Evolutionary conservation across 2,888 invertebrate species (phyloP).

Genomic region (Torymus aiolomorphi): DNA sequence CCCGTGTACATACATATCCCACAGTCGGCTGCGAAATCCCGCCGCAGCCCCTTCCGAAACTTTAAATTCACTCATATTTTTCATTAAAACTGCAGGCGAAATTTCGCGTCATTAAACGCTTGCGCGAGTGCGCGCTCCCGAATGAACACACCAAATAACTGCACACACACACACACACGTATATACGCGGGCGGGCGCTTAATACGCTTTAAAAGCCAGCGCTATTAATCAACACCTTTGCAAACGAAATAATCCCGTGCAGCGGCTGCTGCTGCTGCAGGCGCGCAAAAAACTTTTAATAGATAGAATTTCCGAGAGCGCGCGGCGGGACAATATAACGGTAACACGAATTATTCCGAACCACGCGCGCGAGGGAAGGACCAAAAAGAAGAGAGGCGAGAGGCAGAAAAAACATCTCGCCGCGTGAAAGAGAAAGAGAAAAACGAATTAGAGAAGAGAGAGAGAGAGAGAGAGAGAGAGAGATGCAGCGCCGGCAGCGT

Average conservation of each 20-base stretch:
- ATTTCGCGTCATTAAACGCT: too few relatives aligned
- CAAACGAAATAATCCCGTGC: constrained; percentile 15
- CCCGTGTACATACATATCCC: too few relatives aligned
- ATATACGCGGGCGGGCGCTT: not conserved
- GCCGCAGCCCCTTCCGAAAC: too few relatives aligned
- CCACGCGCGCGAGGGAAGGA: constrained; percentile 39
- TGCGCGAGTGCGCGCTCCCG: too few relatives aligned
- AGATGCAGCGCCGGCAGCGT: constrained; percentile 31
- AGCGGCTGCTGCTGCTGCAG: not conserved
- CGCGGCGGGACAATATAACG: constrained; percentile 20
- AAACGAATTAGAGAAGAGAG: constrained; percentile 49
- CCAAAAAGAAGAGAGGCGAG: constrained; percentile 14
- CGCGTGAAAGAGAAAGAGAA: constrained; percentile 47
- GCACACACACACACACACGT: too few relatives aligned
- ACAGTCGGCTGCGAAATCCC: too few relatives aligned
- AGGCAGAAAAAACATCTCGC: constrained; percentile 20
- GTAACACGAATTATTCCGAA: constrained; percentile 48
- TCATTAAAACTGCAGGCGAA: not conserved
- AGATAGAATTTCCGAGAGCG: constrained; percentile 31
- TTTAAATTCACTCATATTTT: not conserved
- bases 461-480: constrained; percentile 47
- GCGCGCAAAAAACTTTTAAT: constrained; percentile 33
- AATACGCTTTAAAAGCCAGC: constrained; percentile 12
- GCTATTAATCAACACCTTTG: constrained; percentile 38
- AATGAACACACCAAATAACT: not conserved